Base-by-base conservation (phyloP, 2,797 vertebrate species). In the Phaenicophaeus curvirostris region DNA sequence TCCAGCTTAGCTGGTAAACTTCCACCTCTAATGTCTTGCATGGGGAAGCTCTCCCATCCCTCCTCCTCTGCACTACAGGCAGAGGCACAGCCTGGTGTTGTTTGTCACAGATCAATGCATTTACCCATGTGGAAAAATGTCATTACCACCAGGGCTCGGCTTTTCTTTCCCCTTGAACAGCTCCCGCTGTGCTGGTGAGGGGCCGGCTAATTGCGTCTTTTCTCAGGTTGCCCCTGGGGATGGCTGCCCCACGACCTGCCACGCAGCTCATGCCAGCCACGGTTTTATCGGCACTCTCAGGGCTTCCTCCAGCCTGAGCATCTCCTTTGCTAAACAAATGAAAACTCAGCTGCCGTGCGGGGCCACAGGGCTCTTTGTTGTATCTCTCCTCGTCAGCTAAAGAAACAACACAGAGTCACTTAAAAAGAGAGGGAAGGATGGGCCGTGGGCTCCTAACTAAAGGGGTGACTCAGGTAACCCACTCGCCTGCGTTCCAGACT, bases 91-190 rank as follows among this genome's bases (percentile, higher is more conserved):
- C 82, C 68, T 62, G 73, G 85, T 86, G 42, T 94, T 96, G 93
- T 96, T 94, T 91, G 85, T 93, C 90, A 90, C 83, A 63, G 83
- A 96, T 95, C 93, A 95, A 95, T 96, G 93, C 88, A 87, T 86
- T 81, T 93, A 95, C 33, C 90, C 94, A 93, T 91, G 95, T 95
- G 93, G 93, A 96, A 96, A 95, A 96, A 93, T 90, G 77, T 94
- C 90, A 96, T 95, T 96, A 93, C 84, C 74, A 53, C 81, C 71
- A 67, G 72, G 85, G 87, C 90, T 88, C 13, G 0, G 48, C 85
- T 94, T 91, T 96, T 96, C 90, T 90, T 91, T 91, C 74, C 83
- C 63, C 74, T 85, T 62, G 58, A 86, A 84, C 69, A 0, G 2
- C 39, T 87, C 89, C 85, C 17, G 74, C 90, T 95, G 93, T 42